Conservation (phyloP, 2,113 vertebrate species). For the Odocoileus virginianus region DNA sequence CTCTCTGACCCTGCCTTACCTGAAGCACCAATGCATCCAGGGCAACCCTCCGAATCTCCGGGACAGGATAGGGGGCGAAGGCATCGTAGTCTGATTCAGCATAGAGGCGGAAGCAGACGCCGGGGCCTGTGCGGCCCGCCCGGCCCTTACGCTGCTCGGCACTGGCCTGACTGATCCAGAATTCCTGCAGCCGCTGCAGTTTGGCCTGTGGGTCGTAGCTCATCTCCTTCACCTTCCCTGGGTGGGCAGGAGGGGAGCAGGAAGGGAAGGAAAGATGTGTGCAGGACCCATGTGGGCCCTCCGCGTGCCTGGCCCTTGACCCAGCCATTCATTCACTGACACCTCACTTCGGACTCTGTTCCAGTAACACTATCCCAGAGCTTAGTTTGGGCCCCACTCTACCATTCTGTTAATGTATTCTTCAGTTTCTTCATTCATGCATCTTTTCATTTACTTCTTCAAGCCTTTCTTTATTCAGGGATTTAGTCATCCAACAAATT, state of each 20-base stretch:
- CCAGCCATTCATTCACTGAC: fast-evolving
- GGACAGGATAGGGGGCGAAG: slow-evolving; percentile 89
- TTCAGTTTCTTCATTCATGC: neutral
- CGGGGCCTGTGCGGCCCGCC: slow-evolving; percentile 91
- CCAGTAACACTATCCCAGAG: fast-evolving
- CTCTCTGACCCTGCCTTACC: slow-evolving; percentile 69
- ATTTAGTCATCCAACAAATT: neutral
- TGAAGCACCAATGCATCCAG: slow-evolving; percentile 90
- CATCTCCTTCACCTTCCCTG: slow-evolving; percentile 97
- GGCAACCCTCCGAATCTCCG: slow-evolving; percentile 92
- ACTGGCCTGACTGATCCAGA: slow-evolving; percentile 96
- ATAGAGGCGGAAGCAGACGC: slow-evolving; percentile 93
- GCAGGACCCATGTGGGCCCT: fast-evolving
- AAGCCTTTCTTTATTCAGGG: neutral
- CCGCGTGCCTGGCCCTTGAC: fast-evolving
- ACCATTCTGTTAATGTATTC: too few species aligned
- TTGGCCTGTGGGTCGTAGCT: slow-evolving; percentile 93
- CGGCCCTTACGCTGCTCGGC: slow-evolving; percentile 95
- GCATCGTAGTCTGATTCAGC: slow-evolving; percentile 89
- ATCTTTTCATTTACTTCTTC: neutral
- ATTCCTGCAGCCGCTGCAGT: slow-evolving; percentile 94
- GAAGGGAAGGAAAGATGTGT: fast-evolving
- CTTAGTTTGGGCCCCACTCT: neutral
- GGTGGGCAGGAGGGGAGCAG: fast-evolving
- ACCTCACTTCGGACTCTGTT: neutral